Conservation (phyloP, 2,888 invertebrate species). For the Andrena fulva region DNA sequence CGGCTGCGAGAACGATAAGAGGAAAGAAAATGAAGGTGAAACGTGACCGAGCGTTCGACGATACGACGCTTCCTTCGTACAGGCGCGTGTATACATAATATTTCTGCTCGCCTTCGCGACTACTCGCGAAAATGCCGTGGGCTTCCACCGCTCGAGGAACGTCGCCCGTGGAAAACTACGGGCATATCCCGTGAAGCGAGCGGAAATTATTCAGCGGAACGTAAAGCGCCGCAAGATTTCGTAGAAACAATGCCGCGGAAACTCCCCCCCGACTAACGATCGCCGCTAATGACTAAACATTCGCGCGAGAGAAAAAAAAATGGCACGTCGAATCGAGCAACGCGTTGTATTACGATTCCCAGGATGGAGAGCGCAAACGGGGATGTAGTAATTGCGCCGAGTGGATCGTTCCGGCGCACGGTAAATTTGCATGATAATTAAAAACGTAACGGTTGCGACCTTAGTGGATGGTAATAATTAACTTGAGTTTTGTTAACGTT, state of each 20-base stretch:
- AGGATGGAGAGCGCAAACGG: background rate
- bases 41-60: background rate
- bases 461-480: background rate
- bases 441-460: background rate
- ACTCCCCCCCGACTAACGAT: slow-evolving; percentile 19
- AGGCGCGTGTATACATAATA: background rate
- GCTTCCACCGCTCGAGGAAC: background rate
- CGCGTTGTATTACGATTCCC: background rate
- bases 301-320: slow-evolving; percentile 16
- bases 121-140: background rate
- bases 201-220: slow-evolving; percentile 26
- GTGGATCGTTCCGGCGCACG: background rate
- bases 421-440: background rate
- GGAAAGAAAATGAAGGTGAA: background rate
- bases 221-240: slow-evolving; percentile 17
- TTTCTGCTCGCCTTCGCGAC: background rate
- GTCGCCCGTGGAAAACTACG: slow-evolving; percentile 1
- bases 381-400: background rate
- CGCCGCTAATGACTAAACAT: slow-evolving; percentile 26
- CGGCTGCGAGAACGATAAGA: slow-evolving; percentile 41
- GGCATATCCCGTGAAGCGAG: background rate
- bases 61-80: background rate
- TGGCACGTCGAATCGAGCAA: background rate
- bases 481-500: background rate
- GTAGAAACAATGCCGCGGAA: slow-evolving; percentile 22